Base-by-base conservation (phyloP, 2,888 invertebrate genomes). In the Callinectes sapidus region DNA sequence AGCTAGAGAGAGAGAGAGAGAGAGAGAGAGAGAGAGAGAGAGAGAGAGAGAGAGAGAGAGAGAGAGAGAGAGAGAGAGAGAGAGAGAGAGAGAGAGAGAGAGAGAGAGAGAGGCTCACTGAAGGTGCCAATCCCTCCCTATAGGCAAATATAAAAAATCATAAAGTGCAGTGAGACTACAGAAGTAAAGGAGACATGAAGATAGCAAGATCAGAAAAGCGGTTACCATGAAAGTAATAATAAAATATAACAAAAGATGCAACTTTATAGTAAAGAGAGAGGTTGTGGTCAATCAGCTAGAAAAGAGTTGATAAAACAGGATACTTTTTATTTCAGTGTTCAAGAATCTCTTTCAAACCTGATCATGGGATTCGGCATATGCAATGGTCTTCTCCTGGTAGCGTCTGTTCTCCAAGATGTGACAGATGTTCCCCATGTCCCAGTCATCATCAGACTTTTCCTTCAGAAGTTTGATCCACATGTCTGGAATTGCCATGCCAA, bases 401-500 rank as follows among this genome's bases (percentile, higher is more conserved):
- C 99, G 97, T 0, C 99, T 96, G 96, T 99, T 99, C 39, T 98
- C 98, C 93, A 99, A 96, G 0, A 98, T 99, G 96, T 98, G 98
- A 1, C 98, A 97, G 93, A 99, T 97, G 95, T 98, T 97, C 0
- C 97, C 98, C 95, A 99, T 97, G 95, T 98, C 97, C 99, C 99
- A 99, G 95, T 98, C 97, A 95, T 99, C 99, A 95, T 99, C 99
- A 88, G 96, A 96, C 61, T 95, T 93, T 91, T 96, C 95, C 90
- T 98, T 98, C 1, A 98, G 96, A 94, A 98, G 96, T 95, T 98
- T 97, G 95, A 99, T 99, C 99, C 99, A 99, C 96, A 98, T 98
- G 96, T 99, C 99, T 0, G 99, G 99, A 95, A 99, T 98, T 48
- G 99, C 98, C 99, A 99, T 99, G 32, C 98, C 99, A 91, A 99